phyloP scores from a whole-genome alignment of 1,140 invertebrate genomes.

The Brachionus asplanchnoidis region DNA sequence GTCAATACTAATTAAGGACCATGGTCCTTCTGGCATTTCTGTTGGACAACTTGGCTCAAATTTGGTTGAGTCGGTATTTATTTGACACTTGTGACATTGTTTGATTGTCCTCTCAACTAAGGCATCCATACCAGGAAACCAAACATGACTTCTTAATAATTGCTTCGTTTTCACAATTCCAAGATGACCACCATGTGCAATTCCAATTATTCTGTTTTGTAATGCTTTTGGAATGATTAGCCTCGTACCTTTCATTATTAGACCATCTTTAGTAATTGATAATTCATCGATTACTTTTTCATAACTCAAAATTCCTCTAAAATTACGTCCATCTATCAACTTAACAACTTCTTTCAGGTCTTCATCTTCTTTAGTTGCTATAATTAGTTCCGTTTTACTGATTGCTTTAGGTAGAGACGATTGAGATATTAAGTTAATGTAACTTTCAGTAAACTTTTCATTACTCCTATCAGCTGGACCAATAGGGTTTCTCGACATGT shows the following conservation, averaged over 20 bases:
- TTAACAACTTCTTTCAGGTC: too few relatives aligned
- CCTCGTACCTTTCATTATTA: too few relatives aligned
- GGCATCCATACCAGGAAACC: constrained; percentile 43
- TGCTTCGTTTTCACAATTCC: constrained; percentile 45
- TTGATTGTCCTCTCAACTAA: constrained; percentile 43
- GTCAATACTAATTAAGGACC: constrained; percentile 46
- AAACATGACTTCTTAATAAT: constrained; percentile 44
- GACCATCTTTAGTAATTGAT: too few relatives aligned
- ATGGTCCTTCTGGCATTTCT: constrained; percentile 42
- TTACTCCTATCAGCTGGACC: background rate
- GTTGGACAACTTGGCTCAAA: too few relatives aligned
- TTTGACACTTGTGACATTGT: constrained; percentile 44
- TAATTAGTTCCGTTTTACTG: too few relatives aligned
- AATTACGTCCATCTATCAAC: too few relatives aligned
- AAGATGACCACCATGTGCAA: constrained; percentile 43
- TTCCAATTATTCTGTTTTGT: constrained; percentile 42
- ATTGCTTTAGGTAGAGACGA: too few relatives aligned
- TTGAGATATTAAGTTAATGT: background rate
- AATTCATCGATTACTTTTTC: too few relatives aligned
- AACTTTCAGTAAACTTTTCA: background rate
- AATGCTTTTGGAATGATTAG: too few relatives aligned
- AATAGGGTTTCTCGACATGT: background rate
- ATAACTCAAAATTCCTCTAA: too few relatives aligned
- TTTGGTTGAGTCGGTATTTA: constrained; percentile 44
- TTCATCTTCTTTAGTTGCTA: too few relatives aligned